Conservation (phyloP, 2,797 vertebrate genomes). For the Graptemys geographica region DNA sequence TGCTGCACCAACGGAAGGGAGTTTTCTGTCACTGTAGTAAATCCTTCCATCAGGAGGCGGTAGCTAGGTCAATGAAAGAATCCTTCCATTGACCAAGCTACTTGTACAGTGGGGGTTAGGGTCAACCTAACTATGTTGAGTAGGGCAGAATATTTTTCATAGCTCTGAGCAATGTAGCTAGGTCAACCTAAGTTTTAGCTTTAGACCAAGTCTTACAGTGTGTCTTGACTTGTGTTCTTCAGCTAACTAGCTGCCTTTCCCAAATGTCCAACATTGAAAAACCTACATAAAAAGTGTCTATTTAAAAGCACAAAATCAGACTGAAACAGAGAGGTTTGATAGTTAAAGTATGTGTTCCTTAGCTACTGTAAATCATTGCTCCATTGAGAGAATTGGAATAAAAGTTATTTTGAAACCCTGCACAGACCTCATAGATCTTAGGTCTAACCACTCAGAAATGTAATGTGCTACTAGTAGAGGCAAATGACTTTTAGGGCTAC, state of each 20-base stretch:
- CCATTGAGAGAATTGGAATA: background rate
- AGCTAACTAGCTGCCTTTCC: background rate
- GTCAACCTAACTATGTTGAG: background rate
- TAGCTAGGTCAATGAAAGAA: background rate
- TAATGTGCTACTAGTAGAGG: background rate
- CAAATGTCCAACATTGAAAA: background rate
- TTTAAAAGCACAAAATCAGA: slow-evolving; percentile 18
- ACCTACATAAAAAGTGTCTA: accelerated
- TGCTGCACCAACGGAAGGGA: background rate
- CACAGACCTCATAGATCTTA: background rate
- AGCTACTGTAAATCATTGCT: background rate
- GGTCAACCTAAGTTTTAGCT: background rate
- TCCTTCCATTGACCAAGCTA: background rate
- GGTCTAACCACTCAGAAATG: background rate
- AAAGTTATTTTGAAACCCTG: background rate
- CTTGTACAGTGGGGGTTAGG: background rate
- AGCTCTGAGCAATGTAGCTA: background rate
- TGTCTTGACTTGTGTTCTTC: background rate
- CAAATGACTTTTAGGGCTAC: background rate
- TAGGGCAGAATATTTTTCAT: background rate
- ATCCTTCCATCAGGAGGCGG: background rate
- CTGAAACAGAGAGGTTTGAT: background rate
- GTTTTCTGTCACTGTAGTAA: background rate
- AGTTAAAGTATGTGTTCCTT: background rate
- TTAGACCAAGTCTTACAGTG: background rate